phyloP scores from a whole-genome alignment of 2,888 invertebrate species.

The Orchesellides sinensis region DNA sequence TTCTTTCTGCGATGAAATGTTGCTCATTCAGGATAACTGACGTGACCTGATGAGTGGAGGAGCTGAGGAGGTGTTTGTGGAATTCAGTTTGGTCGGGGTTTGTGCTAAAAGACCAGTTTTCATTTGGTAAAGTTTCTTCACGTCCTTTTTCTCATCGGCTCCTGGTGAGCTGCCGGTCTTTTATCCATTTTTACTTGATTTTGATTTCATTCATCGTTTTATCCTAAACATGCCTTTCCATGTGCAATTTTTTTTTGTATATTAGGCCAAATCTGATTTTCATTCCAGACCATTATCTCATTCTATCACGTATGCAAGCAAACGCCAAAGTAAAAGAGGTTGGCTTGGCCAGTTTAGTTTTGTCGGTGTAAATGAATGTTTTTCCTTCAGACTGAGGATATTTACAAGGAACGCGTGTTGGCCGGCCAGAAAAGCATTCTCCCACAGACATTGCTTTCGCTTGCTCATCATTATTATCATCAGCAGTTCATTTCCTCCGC shows the following conservation, averaged over 20 bases:
- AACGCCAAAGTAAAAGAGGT: too few species aligned
- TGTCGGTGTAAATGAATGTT: too few species aligned
- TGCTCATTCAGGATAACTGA: not conserved
- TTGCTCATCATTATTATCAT: not conserved
- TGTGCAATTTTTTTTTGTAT: too few species aligned
- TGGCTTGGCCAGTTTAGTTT: too few species aligned
- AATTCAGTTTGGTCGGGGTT: not conserved
- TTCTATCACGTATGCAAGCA: not conserved
- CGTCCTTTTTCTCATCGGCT: conserved; percentile 27
- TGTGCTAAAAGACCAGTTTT: conserved; percentile 23
- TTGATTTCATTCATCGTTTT: conserved; percentile 27
- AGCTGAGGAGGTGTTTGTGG: not conserved
- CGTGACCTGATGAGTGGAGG: not conserved
- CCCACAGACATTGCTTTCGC: too few species aligned
- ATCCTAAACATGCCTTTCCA: too few species aligned
- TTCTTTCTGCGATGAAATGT: not conserved
- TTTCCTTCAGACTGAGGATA: too few species aligned
- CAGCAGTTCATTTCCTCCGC: not conserved
- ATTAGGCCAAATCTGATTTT: too few species aligned
- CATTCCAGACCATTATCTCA: too few species aligned
- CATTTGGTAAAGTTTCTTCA: conserved; percentile 30
- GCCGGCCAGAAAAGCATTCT: too few species aligned
- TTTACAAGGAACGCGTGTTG: too few species aligned
- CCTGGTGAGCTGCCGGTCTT: conserved; percentile 33
- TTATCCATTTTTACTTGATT: conserved; percentile 37